Conservation (phyloP, 1,140 invertebrate species). For the Pissodes strobi region DNA sequence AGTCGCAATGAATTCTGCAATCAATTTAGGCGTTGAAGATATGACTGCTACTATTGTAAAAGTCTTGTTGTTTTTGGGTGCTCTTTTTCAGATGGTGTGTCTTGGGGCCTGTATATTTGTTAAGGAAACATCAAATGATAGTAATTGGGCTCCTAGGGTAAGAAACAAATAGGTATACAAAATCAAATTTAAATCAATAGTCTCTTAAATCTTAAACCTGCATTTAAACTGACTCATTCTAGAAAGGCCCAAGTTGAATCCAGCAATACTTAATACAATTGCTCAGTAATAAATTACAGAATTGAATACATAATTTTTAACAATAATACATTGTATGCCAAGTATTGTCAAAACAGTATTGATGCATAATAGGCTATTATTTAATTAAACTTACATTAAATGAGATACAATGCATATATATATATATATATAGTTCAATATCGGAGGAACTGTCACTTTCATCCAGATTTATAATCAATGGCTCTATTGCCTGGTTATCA, state of each 20-base stretch:
- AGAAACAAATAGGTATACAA: conserved; percentile 14
- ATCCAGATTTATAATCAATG: too few relatives aligned
- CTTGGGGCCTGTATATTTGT: conserved; percentile 69
- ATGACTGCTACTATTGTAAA: conserved; percentile 68
- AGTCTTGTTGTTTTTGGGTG: conserved; percentile 70
- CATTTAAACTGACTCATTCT: neutral
- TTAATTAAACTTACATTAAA: too few relatives aligned
- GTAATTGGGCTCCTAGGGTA: conserved; percentile 47
- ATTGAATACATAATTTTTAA: too few relatives aligned
- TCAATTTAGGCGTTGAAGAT: conserved; percentile 59
- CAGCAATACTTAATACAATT: too few relatives aligned
- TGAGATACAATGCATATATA: too few relatives aligned
- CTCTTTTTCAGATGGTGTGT: conserved; percentile 70
- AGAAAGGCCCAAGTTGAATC: neutral
- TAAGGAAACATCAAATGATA: conserved; percentile 55
- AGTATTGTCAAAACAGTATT: too few relatives aligned
- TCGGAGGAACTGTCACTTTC: too few relatives aligned
- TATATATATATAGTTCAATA: too few relatives aligned
- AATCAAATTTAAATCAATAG: neutral
- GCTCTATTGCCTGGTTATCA: too few relatives aligned
- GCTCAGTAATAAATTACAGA: too few relatives aligned
- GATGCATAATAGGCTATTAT: too few relatives aligned
- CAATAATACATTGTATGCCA: too few relatives aligned
- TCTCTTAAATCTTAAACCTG: neutral
- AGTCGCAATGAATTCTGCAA: conserved; percentile 50